phyloP scores from a whole-genome alignment of 2,888 invertebrate species.

The Diarsia rubi region DNA sequence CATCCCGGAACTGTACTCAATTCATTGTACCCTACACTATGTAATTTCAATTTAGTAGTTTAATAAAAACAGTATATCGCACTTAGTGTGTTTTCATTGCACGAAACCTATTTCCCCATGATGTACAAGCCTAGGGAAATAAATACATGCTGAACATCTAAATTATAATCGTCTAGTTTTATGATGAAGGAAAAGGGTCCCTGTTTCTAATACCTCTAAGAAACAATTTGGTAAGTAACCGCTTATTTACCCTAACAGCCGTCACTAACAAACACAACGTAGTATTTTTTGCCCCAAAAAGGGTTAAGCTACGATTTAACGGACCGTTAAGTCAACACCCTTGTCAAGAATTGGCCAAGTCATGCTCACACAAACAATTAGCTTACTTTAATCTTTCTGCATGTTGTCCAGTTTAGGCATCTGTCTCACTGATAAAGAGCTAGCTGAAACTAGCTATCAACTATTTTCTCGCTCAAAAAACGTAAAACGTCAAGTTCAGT shows the following conservation, averaged over 20 bases:
- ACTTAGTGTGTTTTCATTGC: too few relatives aligned
- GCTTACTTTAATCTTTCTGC: background rate
- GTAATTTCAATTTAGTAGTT: too few relatives aligned
- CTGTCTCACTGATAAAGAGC: background rate
- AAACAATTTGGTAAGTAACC: background rate
- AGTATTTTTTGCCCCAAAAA: background rate
- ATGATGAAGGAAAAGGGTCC: background rate
- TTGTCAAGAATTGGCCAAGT: conserved; percentile 18
- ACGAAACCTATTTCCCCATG: too few relatives aligned
- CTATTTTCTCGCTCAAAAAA: background rate
- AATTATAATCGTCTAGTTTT: background rate
- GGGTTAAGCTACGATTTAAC: background rate
- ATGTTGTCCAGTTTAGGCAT: background rate
- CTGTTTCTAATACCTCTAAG: background rate
- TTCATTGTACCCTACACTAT: too few relatives aligned
- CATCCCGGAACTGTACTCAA: too few relatives aligned
- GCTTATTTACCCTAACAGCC: too few relatives aligned
- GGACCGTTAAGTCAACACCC: background rate
- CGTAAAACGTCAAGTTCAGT: background rate
- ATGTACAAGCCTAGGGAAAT: too few relatives aligned
- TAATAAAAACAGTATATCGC: too few relatives aligned
- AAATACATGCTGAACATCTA: too few relatives aligned
- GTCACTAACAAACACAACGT: background rate
- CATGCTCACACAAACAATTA: conserved; percentile 4
- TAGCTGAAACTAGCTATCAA: background rate